These are phyloP conservation scores for Lethocerus indicus DNA, from an alignment of 1,140 invertebrate species.

Conservation along the genomic window DNA sequence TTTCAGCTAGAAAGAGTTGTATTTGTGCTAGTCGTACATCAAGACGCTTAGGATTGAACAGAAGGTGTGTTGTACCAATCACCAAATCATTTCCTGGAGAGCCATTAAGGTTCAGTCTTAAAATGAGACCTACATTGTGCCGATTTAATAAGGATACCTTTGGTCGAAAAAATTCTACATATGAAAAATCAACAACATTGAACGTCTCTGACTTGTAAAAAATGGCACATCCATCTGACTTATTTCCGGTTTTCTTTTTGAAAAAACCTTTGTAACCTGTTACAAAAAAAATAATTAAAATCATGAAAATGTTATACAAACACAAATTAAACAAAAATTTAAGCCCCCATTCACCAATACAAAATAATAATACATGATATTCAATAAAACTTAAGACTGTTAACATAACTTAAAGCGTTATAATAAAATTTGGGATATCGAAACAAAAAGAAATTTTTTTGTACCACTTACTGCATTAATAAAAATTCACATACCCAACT, in stretches of 20 bases:
- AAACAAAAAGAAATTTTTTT: too few relatives aligned
- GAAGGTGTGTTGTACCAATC: conserved; percentile 80
- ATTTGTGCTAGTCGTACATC: conserved; percentile 80
- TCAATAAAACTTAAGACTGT: background rate
- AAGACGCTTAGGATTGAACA: conserved; percentile 75
- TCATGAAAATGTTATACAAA: too few relatives aligned
- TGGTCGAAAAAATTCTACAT: conserved; percentile 36
- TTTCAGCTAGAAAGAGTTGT: conserved; percentile 59
- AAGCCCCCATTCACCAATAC: too few relatives aligned
- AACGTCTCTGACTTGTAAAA: conserved; percentile 52
- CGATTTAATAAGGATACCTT: conserved; percentile 42
- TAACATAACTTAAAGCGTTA: too few relatives aligned
- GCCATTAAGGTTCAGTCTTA: conserved; percentile 50
- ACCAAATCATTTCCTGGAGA: too few relatives aligned
- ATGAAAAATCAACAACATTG: conserved; percentile 35
- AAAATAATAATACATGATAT: too few relatives aligned
- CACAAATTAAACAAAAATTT: too few relatives aligned
- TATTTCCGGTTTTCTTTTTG: conserved; percentile 29
- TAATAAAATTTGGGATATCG: too few relatives aligned
- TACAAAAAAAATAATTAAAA: too few relatives aligned
- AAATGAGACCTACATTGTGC: conserved; percentile 74
- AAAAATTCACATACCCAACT: too few relatives aligned
- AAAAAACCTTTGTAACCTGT: conserved; percentile 26
- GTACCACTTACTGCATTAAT: too few relatives aligned
- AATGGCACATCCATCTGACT: conserved; percentile 69